Base-by-base conservation (phyloP, 2,113 vertebrate species). In the Holacanthus passer region DNA sequence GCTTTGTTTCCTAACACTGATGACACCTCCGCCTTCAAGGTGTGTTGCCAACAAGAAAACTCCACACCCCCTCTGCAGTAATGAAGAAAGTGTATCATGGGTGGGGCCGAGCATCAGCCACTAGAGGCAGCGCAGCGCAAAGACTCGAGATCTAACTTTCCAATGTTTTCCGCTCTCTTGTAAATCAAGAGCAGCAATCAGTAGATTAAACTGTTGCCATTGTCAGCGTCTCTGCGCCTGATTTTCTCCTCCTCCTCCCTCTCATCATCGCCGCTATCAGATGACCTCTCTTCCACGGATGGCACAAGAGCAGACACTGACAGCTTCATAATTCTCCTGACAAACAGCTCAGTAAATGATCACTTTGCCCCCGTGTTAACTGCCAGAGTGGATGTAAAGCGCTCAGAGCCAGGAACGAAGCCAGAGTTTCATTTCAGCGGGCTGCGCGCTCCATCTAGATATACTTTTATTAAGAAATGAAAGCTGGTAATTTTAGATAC, bases 261-360 rank as follows among this genome's bases (percentile, higher is more conserved):
- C 81, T 87, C 87, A 81, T 93, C 83, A 73, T 83, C 10, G 29
- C 35, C 39, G 14, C 58, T 93, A 92, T 93, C 91, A 86, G 90
- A 93, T 91, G 92, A 91, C 83, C 92, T 92, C 84, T 87, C 70
- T 39, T 65, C 71, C 77, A 53, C 39, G 2, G 50, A 73, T 77
- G 67, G 77, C 82, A 75, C 73, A 50, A 73, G 80, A 78, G 78
- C 62, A 84, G 77, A 56, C 56, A 24, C 77, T 87, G 85, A 90
- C 88, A 79, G 85, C 82, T 90, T 82, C 83, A 88, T 87, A 79
- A 85, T 87, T 88, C 74, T 88, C 74, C 78, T 27, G 82, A 91
- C 88, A 91, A 88, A 89, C 85, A 67, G 77, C 85, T 86, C 85
- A 77, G 89, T 77, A 72, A 85, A 82, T 53, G 90, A 90, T 89